Percentiles rank a stretch among this genome's conserved stretches.
These are phyloP conservation scores for Eumerus sabulonum DNA, from an alignment of 2,888 invertebrate genomes.

Conservation along the genomic window DNA sequence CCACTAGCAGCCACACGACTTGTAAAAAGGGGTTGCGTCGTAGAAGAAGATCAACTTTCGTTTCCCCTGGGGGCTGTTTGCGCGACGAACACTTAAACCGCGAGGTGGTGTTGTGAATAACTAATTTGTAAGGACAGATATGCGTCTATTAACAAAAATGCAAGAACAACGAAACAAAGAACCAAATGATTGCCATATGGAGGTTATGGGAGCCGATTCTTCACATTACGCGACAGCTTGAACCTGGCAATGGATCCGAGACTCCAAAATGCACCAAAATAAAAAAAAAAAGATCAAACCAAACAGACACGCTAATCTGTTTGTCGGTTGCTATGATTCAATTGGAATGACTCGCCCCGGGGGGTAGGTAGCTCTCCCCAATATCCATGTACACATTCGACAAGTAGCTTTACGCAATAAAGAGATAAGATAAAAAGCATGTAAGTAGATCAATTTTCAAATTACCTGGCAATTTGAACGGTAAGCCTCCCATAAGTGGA, in stretches of 20 bases:
- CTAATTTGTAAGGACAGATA: slow-evolving; percentile 40
- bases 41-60: slow-evolving; percentile 41
- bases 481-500: slow-evolving; percentile 87
- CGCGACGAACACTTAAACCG: slow-evolving; percentile 59
- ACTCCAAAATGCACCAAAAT: slow-evolving; percentile 3
- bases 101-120: slow-evolving; percentile 65
- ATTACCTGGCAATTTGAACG: slow-evolving; percentile 92
- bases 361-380: not conserved
- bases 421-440: slow-evolving; percentile 12
- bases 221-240: slow-evolving; percentile 57
- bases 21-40: slow-evolving; percentile 54
- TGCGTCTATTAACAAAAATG: not conserved
- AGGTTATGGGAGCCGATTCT: slow-evolving; percentile 38
- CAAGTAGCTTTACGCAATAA: not conserved
- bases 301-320: slow-evolving; percentile 28
- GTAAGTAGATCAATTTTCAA: slow-evolving; percentile 65
- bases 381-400: too few species aligned
- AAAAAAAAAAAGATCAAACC: not conserved
- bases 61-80: slow-evolving; percentile 23
- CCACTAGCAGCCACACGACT: not conserved
- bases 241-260: slow-evolving; percentile 32
- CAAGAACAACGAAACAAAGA: not conserved
- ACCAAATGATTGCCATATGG: slow-evolving; percentile 5
- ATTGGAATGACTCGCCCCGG: slow-evolving; percentile 7
- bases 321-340: slow-evolving; percentile 30